Evolutionary conservation across 2,113 vertebrate species (phyloP).

Genomic region (Butorides virescens): DNA sequence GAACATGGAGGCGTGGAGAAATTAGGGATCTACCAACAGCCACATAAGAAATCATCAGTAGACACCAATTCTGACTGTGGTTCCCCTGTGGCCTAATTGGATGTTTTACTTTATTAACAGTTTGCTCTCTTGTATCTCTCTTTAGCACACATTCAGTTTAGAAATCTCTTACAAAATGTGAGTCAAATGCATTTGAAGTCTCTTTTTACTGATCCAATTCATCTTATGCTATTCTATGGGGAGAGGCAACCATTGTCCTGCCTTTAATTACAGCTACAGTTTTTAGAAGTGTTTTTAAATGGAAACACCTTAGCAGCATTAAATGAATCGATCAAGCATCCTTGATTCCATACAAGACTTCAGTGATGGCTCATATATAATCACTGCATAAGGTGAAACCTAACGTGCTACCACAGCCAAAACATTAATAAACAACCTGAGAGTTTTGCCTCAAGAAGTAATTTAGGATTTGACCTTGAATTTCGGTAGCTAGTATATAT

Average conservation of each 20-base stretch:
- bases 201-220: not conserved
- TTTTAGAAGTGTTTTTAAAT: conserved; percentile 5
- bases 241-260: not conserved
- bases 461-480: conserved; percentile 47
- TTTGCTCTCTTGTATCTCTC: not conserved
- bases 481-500: not conserved
- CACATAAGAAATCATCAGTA: not conserved
- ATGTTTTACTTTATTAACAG: not conserved
- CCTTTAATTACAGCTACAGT: not conserved
- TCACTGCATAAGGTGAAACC: not conserved
- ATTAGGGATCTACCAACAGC: not conserved
- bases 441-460: conserved; percentile 11
- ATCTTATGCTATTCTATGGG: not conserved
- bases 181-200: not conserved
- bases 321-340: not conserved
- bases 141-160: not conserved
- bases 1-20: not conserved
- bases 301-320: not conserved
- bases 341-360: not conserved
- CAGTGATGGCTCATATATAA: not conserved
- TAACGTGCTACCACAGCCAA: not conserved
- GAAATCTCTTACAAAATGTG: not conserved
- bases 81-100: not conserved
- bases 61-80: not conserved
- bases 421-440: conserved; percentile 23